Base-by-base conservation (phyloP, 2,797 vertebrate species). In the Potorous gilbertii region DNA sequence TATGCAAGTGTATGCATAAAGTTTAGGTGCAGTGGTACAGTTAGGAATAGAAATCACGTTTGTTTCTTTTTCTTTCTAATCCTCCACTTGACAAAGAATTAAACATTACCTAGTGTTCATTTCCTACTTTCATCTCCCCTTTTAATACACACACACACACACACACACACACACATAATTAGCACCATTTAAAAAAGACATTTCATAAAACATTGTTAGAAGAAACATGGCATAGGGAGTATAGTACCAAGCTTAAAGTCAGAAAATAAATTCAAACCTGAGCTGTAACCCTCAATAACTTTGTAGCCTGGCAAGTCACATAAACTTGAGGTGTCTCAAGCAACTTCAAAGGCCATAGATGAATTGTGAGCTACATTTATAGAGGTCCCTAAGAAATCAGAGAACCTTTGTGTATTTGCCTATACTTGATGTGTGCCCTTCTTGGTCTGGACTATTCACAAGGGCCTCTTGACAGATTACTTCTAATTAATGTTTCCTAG, bases 51-150 rank as follows among this genome's bases (percentile, higher is more conserved):
- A 94, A 93, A 57, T 81, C 4, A 2, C 92, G 66, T 94, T 97
- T 96, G n/a, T n/a, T n/a, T 52, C 5, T 21, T 54, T 96, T 97
- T 95, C 91, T 81, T 87, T 87, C 74, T 87, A 50, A 24, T 50
- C 21, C 74, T 87, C 24, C 9, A 46, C 40, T 50, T 46, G 74
- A 87, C 21, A 87, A 50, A 87, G 40, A 87, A 50, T 87, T 87
- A 50, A 87, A 27, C 9, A 87, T 21, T 21, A 21, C 1, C 62
- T n/a, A 74, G 14, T 28, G 46, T 87, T 87, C 74, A 87, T 50
- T 87, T 3, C n/a, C 74, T 87, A 27, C 21, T 24, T 87, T 50
- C 40, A 27, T 46, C 9, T 1, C 21, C 5, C n/a, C 40, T 87
- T 40, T 40, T 40, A n/a, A 81, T 40, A 24, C 24, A 4, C 16